These are phyloP conservation scores for Agapostemon virescens DNA, from an alignment of 2,888 invertebrate species.

Conservation along the genomic window DNA sequence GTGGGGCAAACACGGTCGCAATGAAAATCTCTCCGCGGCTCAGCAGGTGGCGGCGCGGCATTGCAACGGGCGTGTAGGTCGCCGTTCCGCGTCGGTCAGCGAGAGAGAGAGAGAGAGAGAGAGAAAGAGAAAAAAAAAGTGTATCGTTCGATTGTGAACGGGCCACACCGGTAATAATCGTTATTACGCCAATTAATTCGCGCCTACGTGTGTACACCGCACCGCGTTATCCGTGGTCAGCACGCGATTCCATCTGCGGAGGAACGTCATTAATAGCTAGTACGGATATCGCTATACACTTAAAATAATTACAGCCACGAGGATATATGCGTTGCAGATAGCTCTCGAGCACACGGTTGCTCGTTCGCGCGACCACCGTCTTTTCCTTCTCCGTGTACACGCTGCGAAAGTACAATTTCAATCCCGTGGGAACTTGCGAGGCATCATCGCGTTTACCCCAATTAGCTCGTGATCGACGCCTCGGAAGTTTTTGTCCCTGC, in stretches of 20 bases:
- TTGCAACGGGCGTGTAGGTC: neutral
- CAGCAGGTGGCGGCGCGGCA: slow-evolving; percentile 55
- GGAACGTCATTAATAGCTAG: slow-evolving; percentile 70
- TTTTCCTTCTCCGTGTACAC: neutral
- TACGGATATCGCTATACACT: slow-evolving; percentile 67
- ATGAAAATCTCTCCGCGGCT: slow-evolving; percentile 53
- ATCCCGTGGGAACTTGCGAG: slow-evolving; percentile 65
- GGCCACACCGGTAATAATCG: slow-evolving; percentile 59
- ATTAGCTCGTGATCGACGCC: slow-evolving; percentile 59
- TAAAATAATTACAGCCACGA: slow-evolving; percentile 65
- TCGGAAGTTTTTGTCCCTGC: neutral
- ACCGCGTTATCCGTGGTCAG: slow-evolving; percentile 61
- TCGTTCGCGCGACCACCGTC: slow-evolving; percentile 20
- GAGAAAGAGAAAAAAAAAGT: no score
- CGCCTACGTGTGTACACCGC: slow-evolving; percentile 60
- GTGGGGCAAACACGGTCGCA: slow-evolving; percentile 24
- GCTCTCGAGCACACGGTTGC: neutral
- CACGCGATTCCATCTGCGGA: slow-evolving; percentile 66
- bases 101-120: no score
- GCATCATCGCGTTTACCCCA: slow-evolving; percentile 54
- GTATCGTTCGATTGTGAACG: slow-evolving; percentile 54
- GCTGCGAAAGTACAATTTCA: slow-evolving; percentile 58
- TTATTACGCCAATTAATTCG: slow-evolving; percentile 68
- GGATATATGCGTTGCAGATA: slow-evolving; percentile 26
- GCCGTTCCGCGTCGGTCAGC: neutral